Conservation (phyloP, 1,140 invertebrate species). For the Ptiloglossa arizonensis region DNA sequence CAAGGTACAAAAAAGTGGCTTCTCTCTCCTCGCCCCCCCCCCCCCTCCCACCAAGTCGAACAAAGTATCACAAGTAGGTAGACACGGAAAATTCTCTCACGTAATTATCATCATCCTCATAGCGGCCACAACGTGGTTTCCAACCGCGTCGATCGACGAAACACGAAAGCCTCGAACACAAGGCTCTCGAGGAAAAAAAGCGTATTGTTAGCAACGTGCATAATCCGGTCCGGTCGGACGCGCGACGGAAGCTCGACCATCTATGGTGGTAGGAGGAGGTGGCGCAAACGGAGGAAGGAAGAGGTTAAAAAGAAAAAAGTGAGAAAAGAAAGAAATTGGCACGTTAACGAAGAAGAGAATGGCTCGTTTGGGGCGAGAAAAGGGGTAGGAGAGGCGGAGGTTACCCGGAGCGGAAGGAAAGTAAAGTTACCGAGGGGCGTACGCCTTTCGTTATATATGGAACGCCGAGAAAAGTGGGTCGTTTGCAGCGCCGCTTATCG, state of each 20-base stretch:
- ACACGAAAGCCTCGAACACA: too few species aligned
- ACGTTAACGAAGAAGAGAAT: conserved; percentile 49
- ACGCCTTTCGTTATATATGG: conserved; percentile 38
- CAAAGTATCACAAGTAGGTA: too few species aligned
- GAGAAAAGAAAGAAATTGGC: conserved; percentile 35
- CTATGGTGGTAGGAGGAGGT: too few species aligned
- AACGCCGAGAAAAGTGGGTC: conserved; percentile 51
- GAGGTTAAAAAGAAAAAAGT: neutral
- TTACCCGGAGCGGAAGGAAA: conserved; percentile 38
- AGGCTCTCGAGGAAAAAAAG: too few species aligned
- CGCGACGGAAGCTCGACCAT: neutral
- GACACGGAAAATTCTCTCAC: too few species aligned
- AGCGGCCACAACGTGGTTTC: too few species aligned
- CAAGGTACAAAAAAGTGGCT: too few species aligned
- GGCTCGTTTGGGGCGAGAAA: conserved; percentile 29
- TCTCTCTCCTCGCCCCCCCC: too few species aligned
- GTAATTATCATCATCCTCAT: too few species aligned
- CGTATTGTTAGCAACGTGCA: neutral
- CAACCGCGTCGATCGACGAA: too few species aligned
- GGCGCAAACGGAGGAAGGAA: neutral
- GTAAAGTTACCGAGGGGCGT: conserved; percentile 42
- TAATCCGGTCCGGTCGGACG: conserved; percentile 7
- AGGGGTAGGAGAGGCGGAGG: neutral
- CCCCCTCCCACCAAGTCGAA: too few species aligned
- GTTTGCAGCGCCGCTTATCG: conserved; percentile 51